Evolutionary conservation across 2,113 vertebrate species (phyloP).

Genomic region (Himantopus leucocephalus): DNA sequence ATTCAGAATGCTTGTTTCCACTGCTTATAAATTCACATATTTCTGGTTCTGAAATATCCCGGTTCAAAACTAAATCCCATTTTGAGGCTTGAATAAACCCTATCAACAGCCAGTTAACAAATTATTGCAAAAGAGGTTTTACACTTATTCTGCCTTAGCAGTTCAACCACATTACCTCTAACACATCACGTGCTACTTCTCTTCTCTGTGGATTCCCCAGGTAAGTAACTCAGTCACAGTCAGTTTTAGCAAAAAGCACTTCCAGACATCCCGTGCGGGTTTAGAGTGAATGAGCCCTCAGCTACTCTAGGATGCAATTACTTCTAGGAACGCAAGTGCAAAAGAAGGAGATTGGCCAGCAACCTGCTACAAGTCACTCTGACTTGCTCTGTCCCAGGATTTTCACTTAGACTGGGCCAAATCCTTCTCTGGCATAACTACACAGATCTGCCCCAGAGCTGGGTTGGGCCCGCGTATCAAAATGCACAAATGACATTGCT

Average conservation of each 20-base stretch:
- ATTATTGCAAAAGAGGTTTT: not conserved
- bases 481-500: not conserved
- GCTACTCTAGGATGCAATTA: not conserved
- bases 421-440: not conserved
- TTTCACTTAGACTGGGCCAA: not conserved
- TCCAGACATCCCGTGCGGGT: not conserved
- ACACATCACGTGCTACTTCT: not conserved
- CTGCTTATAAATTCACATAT: not conserved
- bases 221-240: not conserved
- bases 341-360: not conserved
- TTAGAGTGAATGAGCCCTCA: not conserved
- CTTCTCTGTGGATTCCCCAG: not conserved
- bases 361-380: not conserved
- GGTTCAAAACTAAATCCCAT: not conserved
- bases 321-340: not conserved
- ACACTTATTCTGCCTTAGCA: not conserved
- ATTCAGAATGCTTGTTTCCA: not conserved
- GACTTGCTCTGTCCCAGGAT: not conserved
- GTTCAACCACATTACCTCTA: not conserved
- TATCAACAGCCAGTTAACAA: not conserved
- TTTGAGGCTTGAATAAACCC: not conserved
- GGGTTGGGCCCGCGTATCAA: not conserved
- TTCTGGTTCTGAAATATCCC: not conserved
- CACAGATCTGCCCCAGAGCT: not conserved
- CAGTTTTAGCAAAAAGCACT: not conserved